phyloP scores from a whole-genome alignment of 2,797 vertebrate genomes.

The Crocidura indochinensis region DNA sequence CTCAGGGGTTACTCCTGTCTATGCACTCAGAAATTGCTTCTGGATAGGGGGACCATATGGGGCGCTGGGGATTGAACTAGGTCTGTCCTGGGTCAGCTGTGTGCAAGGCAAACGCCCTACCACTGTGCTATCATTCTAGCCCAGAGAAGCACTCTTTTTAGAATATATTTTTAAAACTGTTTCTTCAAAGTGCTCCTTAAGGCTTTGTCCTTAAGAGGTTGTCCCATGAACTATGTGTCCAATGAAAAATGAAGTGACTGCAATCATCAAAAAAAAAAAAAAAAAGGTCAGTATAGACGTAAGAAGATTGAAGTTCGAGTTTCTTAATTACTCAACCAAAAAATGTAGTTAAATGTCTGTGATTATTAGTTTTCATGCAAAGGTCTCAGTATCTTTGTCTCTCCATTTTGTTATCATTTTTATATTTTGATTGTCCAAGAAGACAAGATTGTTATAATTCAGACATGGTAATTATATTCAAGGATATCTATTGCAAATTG shows the following conservation, averaged over 20 bases:
- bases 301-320: background rate
- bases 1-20: too few relatives aligned
- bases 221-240: background rate
- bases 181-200: background rate
- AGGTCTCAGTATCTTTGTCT: background rate
- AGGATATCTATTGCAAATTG: background rate
- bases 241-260: background rate
- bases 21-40: too few relatives aligned
- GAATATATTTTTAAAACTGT: background rate
- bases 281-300: fast-evolving
- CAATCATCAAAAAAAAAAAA: background rate
- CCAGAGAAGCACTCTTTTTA: background rate
- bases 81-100: too few relatives aligned
- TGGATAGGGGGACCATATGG: too few relatives aligned
- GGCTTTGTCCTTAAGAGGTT: background rate
- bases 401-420: background rate
- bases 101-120: too few relatives aligned
- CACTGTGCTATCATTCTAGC: too few relatives aligned
- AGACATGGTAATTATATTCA: background rate
- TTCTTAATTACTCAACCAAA: background rate
- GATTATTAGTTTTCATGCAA: background rate
- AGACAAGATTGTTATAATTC: background rate
- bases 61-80: too few relatives aligned
- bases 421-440: background rate
- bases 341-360: background rate